Conservation (phyloP, 2,113 vertebrate species). For the Neogale vison region DNA sequence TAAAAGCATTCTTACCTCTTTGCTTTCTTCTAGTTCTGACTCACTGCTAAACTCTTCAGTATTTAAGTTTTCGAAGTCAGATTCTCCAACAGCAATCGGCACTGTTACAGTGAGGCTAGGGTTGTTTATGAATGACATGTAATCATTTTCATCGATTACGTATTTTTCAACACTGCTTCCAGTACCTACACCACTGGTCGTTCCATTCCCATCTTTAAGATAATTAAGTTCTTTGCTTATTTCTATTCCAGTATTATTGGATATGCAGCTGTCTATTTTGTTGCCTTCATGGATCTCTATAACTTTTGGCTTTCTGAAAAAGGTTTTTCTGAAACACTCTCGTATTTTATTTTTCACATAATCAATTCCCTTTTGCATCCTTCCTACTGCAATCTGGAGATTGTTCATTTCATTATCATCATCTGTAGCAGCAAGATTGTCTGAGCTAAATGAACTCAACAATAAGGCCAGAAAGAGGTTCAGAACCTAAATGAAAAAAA, state of each 20-base stretch:
- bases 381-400: constrained; percentile 93
- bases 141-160: constrained; percentile 88
- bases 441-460: constrained; percentile 98
- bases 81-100: constrained; percentile 96
- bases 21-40: constrained; percentile 92
- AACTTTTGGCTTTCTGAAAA: constrained; percentile 85
- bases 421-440: constrained; percentile 92
- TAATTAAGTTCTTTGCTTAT: constrained; percentile 91
- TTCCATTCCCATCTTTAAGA: constrained; percentile 91
- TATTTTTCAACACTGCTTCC: constrained; percentile 93
- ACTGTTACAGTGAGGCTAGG: constrained; percentile 94
- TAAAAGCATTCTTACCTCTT: constrained; percentile 87
- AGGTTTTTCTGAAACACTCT: constrained; percentile 87
- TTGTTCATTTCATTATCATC: constrained; percentile 96
- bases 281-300: constrained; percentile 90
- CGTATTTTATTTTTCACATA: constrained; percentile 86
- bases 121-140: constrained; percentile 96
- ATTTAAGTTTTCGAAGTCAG: constrained; percentile 97
- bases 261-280: constrained; percentile 91
- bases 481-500: constrained; percentile 89
- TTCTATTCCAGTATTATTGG: constrained; percentile 92
- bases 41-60: constrained; percentile 97
- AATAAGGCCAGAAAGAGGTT: constrained; percentile 98
- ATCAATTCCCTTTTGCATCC: constrained; percentile 91
- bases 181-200: constrained; percentile 91